Percentiles rank a stretch among this genome's conserved stretches.
These are phyloP conservation scores for Caenorhabditis wallacei DNA, from an alignment of 2,888 invertebrate species.

Conservation along the genomic window DNA sequence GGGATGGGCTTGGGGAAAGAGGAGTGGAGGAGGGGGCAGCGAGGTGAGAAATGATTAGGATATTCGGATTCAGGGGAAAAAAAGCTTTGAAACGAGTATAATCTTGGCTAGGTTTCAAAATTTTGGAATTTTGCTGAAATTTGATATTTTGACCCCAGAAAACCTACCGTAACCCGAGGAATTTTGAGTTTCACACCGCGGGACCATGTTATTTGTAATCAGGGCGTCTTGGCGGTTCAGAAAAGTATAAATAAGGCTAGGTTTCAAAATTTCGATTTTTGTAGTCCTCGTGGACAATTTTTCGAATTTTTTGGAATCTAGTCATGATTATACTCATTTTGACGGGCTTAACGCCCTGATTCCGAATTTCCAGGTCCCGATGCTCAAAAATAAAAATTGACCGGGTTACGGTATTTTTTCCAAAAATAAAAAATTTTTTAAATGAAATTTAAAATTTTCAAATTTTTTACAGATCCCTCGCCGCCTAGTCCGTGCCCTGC, in stretches of 20 bases:
- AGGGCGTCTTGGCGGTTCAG: background rate
- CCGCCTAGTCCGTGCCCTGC: constrained; percentile 68
- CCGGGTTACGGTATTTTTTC: constrained; percentile 3
- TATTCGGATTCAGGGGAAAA: background rate
- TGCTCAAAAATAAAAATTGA: background rate
- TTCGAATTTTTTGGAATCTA: background rate
- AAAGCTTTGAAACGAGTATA: background rate
- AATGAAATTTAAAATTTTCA: background rate
- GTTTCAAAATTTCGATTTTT: background rate
- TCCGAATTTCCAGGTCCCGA: background rate
- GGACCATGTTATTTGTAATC: constrained; percentile 1
- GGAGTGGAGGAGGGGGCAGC: constrained; percentile 50
- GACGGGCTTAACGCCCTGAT: background rate
- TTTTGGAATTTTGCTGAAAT: background rate
- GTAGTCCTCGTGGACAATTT: background rate
- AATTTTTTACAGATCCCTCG: constrained; percentile 48
- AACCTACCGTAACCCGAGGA: background rate
- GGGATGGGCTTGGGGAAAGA: constrained; percentile 78
- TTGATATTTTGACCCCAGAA: background rate
- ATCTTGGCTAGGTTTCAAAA: background rate
- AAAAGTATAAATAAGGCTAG: constrained; percentile 1
- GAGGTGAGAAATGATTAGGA: background rate
- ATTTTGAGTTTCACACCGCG: background rate
- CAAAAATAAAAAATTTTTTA: background rate
- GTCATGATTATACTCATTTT: constrained; percentile 13